These are phyloP conservation scores for Laupala kohalensis DNA, from an alignment of 1,140 invertebrate species.

Conservation along the genomic window DNA sequence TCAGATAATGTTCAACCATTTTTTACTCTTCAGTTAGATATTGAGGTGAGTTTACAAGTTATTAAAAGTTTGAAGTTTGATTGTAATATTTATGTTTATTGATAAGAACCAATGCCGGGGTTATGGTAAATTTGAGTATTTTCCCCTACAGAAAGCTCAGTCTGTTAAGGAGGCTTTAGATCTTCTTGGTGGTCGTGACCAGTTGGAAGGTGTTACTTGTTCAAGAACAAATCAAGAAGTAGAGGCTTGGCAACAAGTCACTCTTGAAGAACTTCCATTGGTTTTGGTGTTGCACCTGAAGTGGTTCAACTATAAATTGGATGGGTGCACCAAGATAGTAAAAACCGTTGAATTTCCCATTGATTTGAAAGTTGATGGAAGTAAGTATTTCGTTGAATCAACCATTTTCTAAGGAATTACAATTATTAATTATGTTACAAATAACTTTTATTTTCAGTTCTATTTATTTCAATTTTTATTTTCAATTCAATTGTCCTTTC, in stretches of 20 bases:
- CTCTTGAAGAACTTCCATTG: slow-evolving; percentile 72
- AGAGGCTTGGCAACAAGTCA: slow-evolving; percentile 73
- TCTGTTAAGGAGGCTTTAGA: slow-evolving; percentile 77
- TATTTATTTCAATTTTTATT: too few species aligned
- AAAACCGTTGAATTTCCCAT: slow-evolving; percentile 80
- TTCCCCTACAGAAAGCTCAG: slow-evolving; percentile 51
- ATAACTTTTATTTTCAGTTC: too few species aligned
- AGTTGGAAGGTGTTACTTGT: slow-evolving; percentile 71
- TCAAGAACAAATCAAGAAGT: slow-evolving; percentile 66
- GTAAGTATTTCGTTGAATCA: slow-evolving; percentile 48
- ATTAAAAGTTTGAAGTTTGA: neutral
- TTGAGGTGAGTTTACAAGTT: slow-evolving; percentile 51
- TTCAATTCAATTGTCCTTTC: too few species aligned
- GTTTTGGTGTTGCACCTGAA: slow-evolving; percentile 73
- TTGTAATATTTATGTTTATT: neutral
- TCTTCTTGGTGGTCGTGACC: slow-evolving; percentile 65
- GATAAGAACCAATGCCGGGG: neutral
- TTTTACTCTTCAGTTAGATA: slow-evolving; percentile 85
- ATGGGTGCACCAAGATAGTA: slow-evolving; percentile 79
- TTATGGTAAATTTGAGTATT: slow-evolving; percentile 9
- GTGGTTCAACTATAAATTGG: slow-evolving; percentile 74
- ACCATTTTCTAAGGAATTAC: too few species aligned
- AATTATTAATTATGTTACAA: too few species aligned
- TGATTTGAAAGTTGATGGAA: slow-evolving; percentile 77
- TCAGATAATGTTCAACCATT: slow-evolving; percentile 78